These are phyloP conservation scores for Apamea sordens DNA, from an alignment of 2,888 invertebrate genomes.

Conservation along the genomic window DNA sequence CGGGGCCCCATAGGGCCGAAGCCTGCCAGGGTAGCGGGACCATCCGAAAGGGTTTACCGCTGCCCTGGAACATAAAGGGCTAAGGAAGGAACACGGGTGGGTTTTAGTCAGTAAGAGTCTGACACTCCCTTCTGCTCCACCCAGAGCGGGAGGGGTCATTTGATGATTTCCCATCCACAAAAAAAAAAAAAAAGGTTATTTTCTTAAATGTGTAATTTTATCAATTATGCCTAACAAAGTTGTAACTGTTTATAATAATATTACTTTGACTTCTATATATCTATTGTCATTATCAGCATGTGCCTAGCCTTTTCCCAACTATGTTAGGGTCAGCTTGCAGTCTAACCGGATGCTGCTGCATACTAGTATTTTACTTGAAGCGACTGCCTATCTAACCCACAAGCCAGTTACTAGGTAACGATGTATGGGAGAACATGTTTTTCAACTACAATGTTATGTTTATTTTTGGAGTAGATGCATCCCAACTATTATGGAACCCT, in stretches of 20 bases:
- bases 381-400: not conserved
- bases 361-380: not conserved
- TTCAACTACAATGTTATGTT: not conserved
- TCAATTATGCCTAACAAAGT: not conserved
- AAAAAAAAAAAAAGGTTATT: too few relatives aligned
- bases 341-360: not conserved
- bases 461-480: not conserved
- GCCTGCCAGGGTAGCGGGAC: too few relatives aligned
- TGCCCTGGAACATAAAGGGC: too few relatives aligned
- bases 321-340: not conserved
- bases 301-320: not conserved
- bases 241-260: not conserved
- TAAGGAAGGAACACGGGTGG: too few relatives aligned
- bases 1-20: too few relatives aligned
- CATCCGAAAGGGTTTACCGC: too few relatives aligned
- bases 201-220: not conserved
- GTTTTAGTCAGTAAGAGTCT: too few relatives aligned
- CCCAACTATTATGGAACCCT: not conserved
- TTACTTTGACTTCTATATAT: not conserved
- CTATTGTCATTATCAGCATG: not conserved
- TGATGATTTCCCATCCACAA: too few relatives aligned
- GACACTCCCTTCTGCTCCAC: too few relatives aligned
- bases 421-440: not conserved
- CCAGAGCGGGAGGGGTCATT: too few relatives aligned
- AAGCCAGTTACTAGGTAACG: not conserved